phyloP scores from a whole-genome alignment of 2,113 vertebrate species.

The Larimichthys crocea region DNA sequence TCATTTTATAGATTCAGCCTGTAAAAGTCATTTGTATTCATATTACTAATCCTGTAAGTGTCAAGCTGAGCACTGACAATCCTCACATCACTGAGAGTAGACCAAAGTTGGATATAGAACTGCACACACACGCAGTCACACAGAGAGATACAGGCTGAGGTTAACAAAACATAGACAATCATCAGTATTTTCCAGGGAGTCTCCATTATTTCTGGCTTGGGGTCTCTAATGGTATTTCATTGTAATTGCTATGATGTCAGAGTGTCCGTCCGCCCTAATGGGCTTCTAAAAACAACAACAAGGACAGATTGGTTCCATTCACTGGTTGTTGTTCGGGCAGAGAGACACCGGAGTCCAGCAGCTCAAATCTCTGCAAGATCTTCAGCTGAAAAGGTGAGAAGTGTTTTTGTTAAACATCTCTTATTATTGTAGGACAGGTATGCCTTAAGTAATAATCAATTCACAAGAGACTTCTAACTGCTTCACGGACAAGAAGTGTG shows the following conservation, averaged over 20 bases:
- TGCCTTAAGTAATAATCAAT: background rate
- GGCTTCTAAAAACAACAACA: constrained; percentile 72
- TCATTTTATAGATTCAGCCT: background rate
- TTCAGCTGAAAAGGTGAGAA: constrained; percentile 56
- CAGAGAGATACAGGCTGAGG: constrained; percentile 61
- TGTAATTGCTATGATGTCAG: constrained; percentile 85
- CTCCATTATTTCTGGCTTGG: constrained; percentile 76
- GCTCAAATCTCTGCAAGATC: constrained; percentile 42
- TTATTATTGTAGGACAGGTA: background rate
- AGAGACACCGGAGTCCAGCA: constrained; percentile 56
- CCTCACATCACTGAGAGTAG: constrained; percentile 30
- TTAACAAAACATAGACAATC: constrained; percentile 75
- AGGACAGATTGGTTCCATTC: constrained; percentile 73
- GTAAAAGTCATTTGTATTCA: background rate
- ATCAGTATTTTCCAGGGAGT: constrained; percentile 78
- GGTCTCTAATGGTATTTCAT: constrained; percentile 77
- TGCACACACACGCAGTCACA: constrained; percentile 18
- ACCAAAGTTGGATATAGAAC: constrained; percentile 18
- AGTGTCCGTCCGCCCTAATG: constrained; percentile 70
- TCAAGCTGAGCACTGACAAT: constrained; percentile 3
- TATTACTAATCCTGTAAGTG: constrained; percentile 13
- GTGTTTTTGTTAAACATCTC: background rate
- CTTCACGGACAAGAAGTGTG: background rate
- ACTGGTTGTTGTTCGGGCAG: constrained; percentile 36
- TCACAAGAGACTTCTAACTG: background rate